Evolutionary conservation across 2,113 vertebrate genomes (phyloP).

Genomic region (Chloropsis cyanopogon): DNA sequence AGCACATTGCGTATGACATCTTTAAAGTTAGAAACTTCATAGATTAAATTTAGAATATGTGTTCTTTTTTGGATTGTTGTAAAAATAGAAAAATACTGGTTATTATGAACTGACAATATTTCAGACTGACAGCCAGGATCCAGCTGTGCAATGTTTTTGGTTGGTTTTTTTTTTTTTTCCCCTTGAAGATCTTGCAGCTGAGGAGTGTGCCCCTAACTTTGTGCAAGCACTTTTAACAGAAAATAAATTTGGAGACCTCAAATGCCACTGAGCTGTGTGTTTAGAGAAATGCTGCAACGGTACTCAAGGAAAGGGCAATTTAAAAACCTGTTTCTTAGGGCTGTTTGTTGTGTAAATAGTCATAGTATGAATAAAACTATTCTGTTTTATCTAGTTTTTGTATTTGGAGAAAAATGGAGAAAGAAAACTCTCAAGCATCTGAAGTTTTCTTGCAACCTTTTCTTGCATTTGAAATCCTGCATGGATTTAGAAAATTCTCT

Average conservation of each 20-base stretch:
- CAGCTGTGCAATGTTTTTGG: background rate
- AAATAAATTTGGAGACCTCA: background rate
- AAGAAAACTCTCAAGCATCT: background rate
- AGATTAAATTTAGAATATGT: background rate
- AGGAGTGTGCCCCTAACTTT: background rate
- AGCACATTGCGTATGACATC: accelerated
- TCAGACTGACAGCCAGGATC: background rate
- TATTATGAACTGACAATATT: background rate
- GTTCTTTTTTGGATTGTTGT: background rate
- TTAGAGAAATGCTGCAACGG: background rate
- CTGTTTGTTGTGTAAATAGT: background rate
- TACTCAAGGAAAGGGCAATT: background rate
- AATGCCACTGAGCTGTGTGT: background rate
- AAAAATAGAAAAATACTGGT: background rate
- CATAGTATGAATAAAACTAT: background rate
- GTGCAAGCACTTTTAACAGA: background rate
- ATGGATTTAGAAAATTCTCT: background rate
- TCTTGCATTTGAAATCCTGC: background rate
- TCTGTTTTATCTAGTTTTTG: background rate
- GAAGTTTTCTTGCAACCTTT: background rate
- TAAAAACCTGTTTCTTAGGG: background rate
- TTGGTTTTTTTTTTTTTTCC: background rate
- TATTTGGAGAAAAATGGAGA: background rate
- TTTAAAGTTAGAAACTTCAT: background rate
- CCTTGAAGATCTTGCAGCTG: background rate